These are phyloP conservation scores for Halotydeus destructor DNA, from an alignment of 1,140 invertebrate species.

Conservation along the genomic window DNA sequence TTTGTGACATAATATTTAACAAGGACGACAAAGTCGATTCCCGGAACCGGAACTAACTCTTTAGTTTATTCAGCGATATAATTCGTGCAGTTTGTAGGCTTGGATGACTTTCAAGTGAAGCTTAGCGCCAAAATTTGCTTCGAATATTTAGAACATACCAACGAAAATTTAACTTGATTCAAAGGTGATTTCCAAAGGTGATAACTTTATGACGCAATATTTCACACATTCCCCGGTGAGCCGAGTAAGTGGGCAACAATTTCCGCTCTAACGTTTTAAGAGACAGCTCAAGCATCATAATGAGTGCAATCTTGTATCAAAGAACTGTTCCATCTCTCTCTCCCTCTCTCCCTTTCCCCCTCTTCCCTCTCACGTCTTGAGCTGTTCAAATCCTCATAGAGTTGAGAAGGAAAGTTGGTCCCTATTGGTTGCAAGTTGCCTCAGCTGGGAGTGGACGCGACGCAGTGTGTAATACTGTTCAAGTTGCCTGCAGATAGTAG, in stretches of 20 bases:
- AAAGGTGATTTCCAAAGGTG: background rate
- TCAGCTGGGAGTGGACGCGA: background rate
- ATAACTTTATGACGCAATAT: too few species aligned
- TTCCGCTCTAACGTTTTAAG: background rate
- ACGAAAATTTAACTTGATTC: too few species aligned
- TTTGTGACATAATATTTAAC: too few species aligned
- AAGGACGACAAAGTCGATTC: too few species aligned
- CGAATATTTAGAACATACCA: too few species aligned
- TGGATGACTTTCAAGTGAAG: too few species aligned
- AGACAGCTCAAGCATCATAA: background rate
- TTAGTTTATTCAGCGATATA: too few species aligned
- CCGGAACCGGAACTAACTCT: too few species aligned
- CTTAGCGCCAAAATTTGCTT: too few species aligned
- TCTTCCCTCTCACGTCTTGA: background rate
- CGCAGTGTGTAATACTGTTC: background rate
- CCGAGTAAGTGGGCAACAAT: background rate
- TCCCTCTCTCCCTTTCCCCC: background rate
- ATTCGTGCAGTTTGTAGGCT: too few species aligned
- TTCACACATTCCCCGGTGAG: background rate
- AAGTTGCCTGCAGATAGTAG: background rate
- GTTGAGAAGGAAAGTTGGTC: too few species aligned
- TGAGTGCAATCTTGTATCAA: background rate
- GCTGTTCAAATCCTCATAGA: too few species aligned
- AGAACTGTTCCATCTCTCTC: background rate
- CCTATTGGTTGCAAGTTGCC: background rate